Base-by-base conservation (phyloP, 2,113 vertebrate genomes). In the Chinchilla lanigera region DNA sequence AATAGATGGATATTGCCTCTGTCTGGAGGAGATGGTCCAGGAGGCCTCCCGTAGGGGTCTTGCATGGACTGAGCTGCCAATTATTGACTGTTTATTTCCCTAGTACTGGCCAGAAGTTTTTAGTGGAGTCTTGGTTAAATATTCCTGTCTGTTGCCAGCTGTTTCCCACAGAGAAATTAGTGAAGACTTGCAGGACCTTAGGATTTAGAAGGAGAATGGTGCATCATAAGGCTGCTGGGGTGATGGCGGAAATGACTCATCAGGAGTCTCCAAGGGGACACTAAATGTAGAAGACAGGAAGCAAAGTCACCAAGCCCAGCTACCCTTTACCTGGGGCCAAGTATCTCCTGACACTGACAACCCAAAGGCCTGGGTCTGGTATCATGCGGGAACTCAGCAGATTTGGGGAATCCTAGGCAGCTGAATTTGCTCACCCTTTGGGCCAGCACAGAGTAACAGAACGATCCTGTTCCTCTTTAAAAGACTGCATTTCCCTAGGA, bases 81-180 rank as follows among this genome's bases (percentile, higher is more conserved):
- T 35, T 52, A 44, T 1, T 4, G 1, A 10, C 1, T 50, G 16
- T 26, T 75, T 67, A 63, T 61, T 96, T 90, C 52, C 35, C 41
- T 61, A 35, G 38, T 47, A 12, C 44, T 90, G 80, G 17, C 67
- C 30, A 60, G 77, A 52, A 95, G n/a, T 47, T 81, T 50, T 19
- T 52, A 47, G 19, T 33, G 50, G 63, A 91, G 33, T 82, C 52
- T 58, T 14, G 16, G 67, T 77, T 90, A 90, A 96, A 88, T 90
- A 93, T 94, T 50, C 71, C 77, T 90, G 63, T 44, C 71, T 56
- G 3, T 33, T 92, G 85, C 65, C 93, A 95, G 77, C 69, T 75
- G 38, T 88, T 83, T 69, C 54, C 69, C 58, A 44, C 26, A 77
- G 82, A 88, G 91, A 96, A 82, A 87, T 89, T 60, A 96, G 58